A percentile compares a stretch with the other conserved stretches of the same genome.
Conservation (phyloP, 1,140 invertebrate species). For the Brachystomella parvula region DNA sequence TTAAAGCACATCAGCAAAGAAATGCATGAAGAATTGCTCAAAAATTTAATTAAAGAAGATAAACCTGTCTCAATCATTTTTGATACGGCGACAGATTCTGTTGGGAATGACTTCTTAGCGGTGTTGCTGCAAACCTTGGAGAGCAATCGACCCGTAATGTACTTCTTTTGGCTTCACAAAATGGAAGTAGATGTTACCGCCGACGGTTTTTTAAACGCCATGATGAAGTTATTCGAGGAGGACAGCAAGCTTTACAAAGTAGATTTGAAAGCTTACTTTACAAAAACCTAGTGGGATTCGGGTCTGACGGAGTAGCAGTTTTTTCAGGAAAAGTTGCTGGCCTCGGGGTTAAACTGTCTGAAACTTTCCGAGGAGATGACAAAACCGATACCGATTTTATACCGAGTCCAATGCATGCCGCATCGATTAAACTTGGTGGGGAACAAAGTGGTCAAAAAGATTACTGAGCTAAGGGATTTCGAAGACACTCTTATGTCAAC, state of each 20-base stretch:
- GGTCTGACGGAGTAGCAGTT: neutral
- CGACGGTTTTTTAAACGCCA: neutral
- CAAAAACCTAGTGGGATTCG: conserved; percentile 9
- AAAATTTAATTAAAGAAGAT: neutral
- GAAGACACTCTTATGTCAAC: neutral
- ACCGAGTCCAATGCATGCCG: conserved; percentile 7
- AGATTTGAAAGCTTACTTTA: neutral
- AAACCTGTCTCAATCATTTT: conserved; percentile 11
- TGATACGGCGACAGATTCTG: neutral
- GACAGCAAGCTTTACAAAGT: neutral
- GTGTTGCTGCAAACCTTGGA: conserved; percentile 14
- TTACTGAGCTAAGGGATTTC: neutral
- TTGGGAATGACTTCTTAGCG: conserved; percentile 2
- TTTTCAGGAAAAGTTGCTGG: conserved; percentile 1
- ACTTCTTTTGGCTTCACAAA: neutral
- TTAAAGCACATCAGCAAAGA: neutral
- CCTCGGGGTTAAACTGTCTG: conserved; percentile 1
- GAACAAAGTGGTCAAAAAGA: neutral
- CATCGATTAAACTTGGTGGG: conserved; percentile 13
- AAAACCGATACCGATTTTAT: no score
- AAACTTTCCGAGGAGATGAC: conserved; percentile 3
- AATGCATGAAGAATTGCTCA: conserved; percentile 1
- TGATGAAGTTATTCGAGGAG: conserved; percentile 2
- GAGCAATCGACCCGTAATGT: neutral
- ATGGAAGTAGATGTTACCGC: conserved; percentile 13